These are phyloP conservation scores for Melieria omissa DNA, from an alignment of 2,888 invertebrate species.

Conservation along the genomic window DNA sequence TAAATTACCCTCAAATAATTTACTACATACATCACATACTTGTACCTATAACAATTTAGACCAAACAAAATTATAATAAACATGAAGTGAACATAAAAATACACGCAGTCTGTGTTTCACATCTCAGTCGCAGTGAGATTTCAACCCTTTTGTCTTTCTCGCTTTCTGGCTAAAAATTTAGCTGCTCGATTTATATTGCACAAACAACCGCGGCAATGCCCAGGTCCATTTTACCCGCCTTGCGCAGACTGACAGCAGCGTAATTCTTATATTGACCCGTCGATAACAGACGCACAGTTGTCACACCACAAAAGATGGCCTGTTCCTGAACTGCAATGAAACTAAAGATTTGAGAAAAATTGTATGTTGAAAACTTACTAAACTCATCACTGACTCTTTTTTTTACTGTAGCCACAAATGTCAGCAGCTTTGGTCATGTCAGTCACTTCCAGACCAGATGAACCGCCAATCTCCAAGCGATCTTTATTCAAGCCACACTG, in stretches of 20 bases:
- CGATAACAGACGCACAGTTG: slow-evolving; percentile 82
- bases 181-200: slow-evolving; percentile 55
- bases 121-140: too few species aligned
- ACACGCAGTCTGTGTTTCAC: too few species aligned
- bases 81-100: too few species aligned
- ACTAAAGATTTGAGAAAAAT: not conserved
- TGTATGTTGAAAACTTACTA: not conserved
- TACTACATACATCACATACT: too few species aligned
- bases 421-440: slow-evolving; percentile 79
- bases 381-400: slow-evolving; percentile 72
- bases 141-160: too few species aligned
- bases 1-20: too few species aligned
- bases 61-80: too few species aligned
- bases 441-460: slow-evolving; percentile 80
- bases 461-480: slow-evolving; percentile 86
- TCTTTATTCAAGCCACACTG: slow-evolving; percentile 68
- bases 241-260: slow-evolving; percentile 76
- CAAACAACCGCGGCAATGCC: slow-evolving; percentile 65
- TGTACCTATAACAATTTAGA: too few species aligned
- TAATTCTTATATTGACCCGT: slow-evolving; percentile 87
- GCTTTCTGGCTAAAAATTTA: too few species aligned
- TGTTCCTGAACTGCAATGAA: slow-evolving; percentile 62
- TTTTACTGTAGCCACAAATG: slow-evolving; percentile 82
- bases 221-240: slow-evolving; percentile 65
- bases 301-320: slow-evolving; percentile 79